Conservation (phyloP, 2,113 vertebrate species). For the Gobio gobio region DNA sequence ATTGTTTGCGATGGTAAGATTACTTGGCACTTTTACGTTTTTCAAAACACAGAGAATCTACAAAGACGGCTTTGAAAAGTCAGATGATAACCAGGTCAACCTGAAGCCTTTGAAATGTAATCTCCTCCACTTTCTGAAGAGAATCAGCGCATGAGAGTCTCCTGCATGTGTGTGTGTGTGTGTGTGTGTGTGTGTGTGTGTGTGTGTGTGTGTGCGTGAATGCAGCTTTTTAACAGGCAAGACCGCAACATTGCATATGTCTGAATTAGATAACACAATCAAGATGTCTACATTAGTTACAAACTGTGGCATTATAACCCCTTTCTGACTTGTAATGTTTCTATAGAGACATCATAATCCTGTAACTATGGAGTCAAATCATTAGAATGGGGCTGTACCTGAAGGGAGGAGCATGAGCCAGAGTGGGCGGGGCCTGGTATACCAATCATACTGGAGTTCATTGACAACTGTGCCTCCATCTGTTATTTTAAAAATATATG, state of each 20-base stretch:
- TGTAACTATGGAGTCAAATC: constrained; percentile 22
- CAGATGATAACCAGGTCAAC: constrained; percentile 31
- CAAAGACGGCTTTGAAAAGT: constrained; percentile 42
- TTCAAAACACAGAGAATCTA: constrained; percentile 12
- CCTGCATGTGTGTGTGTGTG: not conserved
- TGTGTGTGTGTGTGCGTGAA: constrained; percentile 61
- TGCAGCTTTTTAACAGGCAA: constrained; percentile 67
- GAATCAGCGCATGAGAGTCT: not conserved
- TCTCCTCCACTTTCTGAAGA: constrained; percentile 24
- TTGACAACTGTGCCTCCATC: constrained; percentile 93
- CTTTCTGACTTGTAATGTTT: constrained; percentile 21
- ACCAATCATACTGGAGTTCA: constrained; percentile 88
- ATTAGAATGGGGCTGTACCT: constrained; percentile 72
- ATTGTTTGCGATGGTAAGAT: constrained; percentile 30
- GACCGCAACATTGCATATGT: constrained; percentile 6
- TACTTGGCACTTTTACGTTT: constrained; percentile 18
- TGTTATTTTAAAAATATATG: constrained; percentile 63
- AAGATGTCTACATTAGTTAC: constrained; percentile 33
- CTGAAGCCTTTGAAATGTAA: constrained; percentile 44
- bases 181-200: not conserved
- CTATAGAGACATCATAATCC: constrained; percentile 39
- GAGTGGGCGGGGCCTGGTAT: constrained; percentile 87
- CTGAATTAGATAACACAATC: constrained; percentile 20
- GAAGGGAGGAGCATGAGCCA: constrained; percentile 86
- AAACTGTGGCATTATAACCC: constrained; percentile 7